Evolutionary conservation across 2,888 invertebrate genomes (phyloP), one percentile per base, ranked within the genome.

Genomic region (Eilema caniola): DNA sequence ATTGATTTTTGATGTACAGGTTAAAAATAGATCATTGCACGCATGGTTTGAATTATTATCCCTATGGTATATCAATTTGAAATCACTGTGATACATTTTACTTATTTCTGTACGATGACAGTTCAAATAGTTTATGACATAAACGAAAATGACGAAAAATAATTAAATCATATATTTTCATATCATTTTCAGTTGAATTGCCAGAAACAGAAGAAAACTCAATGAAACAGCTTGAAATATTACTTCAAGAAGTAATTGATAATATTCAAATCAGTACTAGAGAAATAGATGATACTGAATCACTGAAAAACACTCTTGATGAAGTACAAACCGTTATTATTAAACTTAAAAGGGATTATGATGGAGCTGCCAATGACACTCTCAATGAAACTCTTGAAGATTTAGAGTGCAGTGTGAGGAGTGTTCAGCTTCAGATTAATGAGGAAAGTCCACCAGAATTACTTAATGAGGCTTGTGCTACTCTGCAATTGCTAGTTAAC

Each of bases 361-460:
- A 93, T 75, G 89, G 89, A 56, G 82, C 85, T 69, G 81, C 81
- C 23, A 92, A 90, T 84, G 93, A 94, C 73, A 86, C 90, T 83
- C 89, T 95, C 77, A 93, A 92, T 88, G 95, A 95, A 83, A 92
- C 93, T 86, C 91, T 96, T 80, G 92, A 94, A 80, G 95, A 95
- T 82, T 91, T 95, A 90, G 95, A 95, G 89, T 95, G 95, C 88
- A 93, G 92, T 84, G 93, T 95, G 84, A 93, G 95, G 81, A 95
- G 94, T 89, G 93, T 95, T 7, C 94, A 94, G 79, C 90, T 95
- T 79, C 94, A 93, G 78, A 91, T 94, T 64, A 91, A 90, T 81
- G 94, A 95, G 85, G 89, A 90, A 28, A 92, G 93, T 78, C 92
- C 93, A 63, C 88, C 90, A 14, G 90, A 91, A 31, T 83, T 94